A percentile compares a stretch with the other conserved stretches of the same genome.
Evolutionary conservation across 2,797 vertebrate genomes (phyloP).

Genomic region (Acropternis orthonyx): DNA sequence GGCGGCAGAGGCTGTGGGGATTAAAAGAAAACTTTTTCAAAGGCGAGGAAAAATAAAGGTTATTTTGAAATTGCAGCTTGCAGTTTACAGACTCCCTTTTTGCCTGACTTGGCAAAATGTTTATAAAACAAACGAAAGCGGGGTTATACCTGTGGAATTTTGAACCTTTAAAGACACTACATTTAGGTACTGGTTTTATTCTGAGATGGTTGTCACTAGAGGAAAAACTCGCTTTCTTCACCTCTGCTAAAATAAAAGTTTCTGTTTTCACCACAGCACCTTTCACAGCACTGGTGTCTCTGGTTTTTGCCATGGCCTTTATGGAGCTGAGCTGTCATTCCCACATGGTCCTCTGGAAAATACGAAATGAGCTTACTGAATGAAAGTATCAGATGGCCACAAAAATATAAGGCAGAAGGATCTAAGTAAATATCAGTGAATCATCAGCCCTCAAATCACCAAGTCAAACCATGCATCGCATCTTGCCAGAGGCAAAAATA

Average conservation of each 20-base stretch:
- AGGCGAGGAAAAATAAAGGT: not conserved
- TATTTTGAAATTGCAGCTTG: slow-evolving; percentile 15
- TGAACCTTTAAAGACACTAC: not conserved
- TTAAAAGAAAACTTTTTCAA: not conserved
- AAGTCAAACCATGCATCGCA: not conserved
- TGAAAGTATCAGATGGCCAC: not conserved
- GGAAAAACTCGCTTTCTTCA: not conserved
- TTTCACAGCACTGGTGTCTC: not conserved
- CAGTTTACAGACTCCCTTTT: not conserved
- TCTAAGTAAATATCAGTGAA: not conserved
- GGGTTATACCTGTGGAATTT: not conserved
- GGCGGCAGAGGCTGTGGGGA: not conserved
- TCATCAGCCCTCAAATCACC: not conserved
- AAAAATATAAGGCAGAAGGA: not conserved
- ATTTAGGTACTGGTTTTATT: not conserved
- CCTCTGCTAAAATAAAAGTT: not conserved
- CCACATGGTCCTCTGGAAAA: not conserved
- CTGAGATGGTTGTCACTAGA: not conserved
- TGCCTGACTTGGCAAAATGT: not conserved
- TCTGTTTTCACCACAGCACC: not conserved
- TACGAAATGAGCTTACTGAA: not conserved
- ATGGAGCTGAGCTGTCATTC: not conserved
- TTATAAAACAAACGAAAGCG: not conserved
- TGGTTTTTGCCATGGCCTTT: not conserved
- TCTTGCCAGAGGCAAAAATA: not conserved